Conservation (phyloP, 2,797 vertebrate species). For the Aeoliscus strigatus region DNA sequence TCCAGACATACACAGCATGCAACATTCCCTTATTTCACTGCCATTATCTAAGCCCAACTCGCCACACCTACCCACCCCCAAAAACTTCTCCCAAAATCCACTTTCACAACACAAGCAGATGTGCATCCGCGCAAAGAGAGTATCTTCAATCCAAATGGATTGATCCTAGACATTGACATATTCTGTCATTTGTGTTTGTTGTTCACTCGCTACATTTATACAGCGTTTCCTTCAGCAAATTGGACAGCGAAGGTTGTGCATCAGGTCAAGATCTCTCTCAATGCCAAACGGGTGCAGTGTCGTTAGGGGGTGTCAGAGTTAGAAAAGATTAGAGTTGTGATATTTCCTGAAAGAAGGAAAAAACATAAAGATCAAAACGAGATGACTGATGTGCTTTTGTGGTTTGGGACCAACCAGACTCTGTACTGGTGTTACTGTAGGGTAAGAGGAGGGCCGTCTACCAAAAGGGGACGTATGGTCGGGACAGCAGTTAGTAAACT, state of each 20-base stretch:
- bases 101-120: slow-evolving; percentile 71
- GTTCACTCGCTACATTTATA: slow-evolving; percentile 26
- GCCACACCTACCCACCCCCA: slow-evolving; percentile 30
- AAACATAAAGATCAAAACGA: slow-evolving; percentile 37
- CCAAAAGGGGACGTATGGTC: slow-evolving; percentile 48
- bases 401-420: slow-evolving; percentile 56
- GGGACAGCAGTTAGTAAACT: slow-evolving; percentile 68
- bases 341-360: slow-evolving; percentile 70
- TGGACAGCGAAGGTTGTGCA: slow-evolving; percentile 25
- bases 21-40: slow-evolving; percentile 54
- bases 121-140: slow-evolving; percentile 77
- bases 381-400: slow-evolving; percentile 42
- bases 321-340: slow-evolving; percentile 62
- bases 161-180: slow-evolving; percentile 39
- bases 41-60: slow-evolving; percentile 35
- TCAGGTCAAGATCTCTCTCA: slow-evolving; percentile 72
- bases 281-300: slow-evolving; percentile 75
- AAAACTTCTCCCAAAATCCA: slow-evolving; percentile 44
- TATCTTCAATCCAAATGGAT: slow-evolving; percentile 66
- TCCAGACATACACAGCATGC: slow-evolving; percentile 52
- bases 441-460: slow-evolving; percentile 32
- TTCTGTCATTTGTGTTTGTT: slow-evolving; percentile 2
- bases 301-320: slow-evolving; percentile 62
- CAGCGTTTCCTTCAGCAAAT: slow-evolving; percentile 32
- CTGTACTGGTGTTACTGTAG: too few species aligned